Evolutionary conservation across 2,113 vertebrate genomes (phyloP), one percentile per base, ranked within the genome.

Genomic region (Corythornis vintsioides): DNA sequence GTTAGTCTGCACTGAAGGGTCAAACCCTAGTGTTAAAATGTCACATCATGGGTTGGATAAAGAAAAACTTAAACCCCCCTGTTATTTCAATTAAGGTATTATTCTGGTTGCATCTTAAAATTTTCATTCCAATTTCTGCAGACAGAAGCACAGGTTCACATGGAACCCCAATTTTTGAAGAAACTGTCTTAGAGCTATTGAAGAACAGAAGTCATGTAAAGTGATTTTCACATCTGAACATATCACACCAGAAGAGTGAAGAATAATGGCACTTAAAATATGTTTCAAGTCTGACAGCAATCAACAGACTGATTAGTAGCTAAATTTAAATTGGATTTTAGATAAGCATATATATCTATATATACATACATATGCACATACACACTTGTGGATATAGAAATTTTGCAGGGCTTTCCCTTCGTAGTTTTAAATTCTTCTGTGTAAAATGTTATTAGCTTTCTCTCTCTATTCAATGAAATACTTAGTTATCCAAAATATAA

Each of bases 211-310:
- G 93, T 48, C 92, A 96, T 21, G 29, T 60, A 56, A 86, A 70
- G 53, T 89, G 84, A 94, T 91, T 93, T 94, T 80, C 87, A 96
- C 89, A 88, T 91, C 75, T 89, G 65, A 92, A 94, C 91, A 52
- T 82, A 93, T 8, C 77, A 93, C 65, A 96, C 40, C 56, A 95
- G 81, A 95, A 95, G 63, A 95, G 89, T 94, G 95, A 96, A 95
- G 84, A 93, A 87, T 83, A 93, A 93, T 91, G 90, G 76, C 83
- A 94, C 65, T 94, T 96, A 72, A 83, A 91, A 81, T 75, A 90
- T 45, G 73, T 79, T 79, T 79, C 5, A 80, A 92, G 66, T 84
- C 67, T 85, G 83, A 94, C 56, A 74, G 83, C 66, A 96, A 70
- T 85, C 74, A 92, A 81, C 70, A 70, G 69, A 72, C 73, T 65